Evolutionary conservation across 2,113 vertebrate species (phyloP).

Genomic region (Mobula hypostoma): DNA sequence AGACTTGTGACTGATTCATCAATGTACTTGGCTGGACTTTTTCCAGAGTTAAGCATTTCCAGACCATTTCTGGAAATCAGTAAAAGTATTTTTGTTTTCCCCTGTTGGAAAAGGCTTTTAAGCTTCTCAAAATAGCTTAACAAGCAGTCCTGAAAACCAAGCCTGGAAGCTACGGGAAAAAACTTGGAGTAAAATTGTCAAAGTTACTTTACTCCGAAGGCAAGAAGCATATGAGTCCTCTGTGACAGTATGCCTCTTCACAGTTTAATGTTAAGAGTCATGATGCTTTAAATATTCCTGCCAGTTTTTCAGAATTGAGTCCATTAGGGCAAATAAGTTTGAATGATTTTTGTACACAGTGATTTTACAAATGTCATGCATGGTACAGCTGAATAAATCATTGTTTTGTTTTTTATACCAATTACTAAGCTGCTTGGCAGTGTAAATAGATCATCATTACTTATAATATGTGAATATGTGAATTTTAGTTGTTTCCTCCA

Average conservation of each 20-base stretch:
- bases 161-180: neutral
- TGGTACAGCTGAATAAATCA: constrained; percentile 23
- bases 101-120: neutral
- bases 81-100: neutral
- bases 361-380: neutral
- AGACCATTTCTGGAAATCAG: neutral
- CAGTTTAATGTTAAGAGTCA: neutral
- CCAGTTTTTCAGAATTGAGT: neutral
- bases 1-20: neutral
- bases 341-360: neutral
- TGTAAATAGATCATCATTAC: constrained; percentile 13
- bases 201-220: neutral
- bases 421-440: constrained; percentile 14
- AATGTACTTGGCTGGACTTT: neutral
- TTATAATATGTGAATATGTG: neutral
- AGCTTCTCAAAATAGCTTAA: neutral
- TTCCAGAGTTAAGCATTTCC: neutral
- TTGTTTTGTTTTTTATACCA: constrained; percentile 12
- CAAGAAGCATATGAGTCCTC: neutral
- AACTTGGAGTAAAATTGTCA: neutral
- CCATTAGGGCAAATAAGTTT: neutral
- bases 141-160: neutral
- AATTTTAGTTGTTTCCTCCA: constrained; percentile 3
- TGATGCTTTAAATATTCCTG: neutral
- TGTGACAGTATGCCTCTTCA: too few species aligned